Evolutionary conservation across 64 coral and sea anemone genomes (phyloP).

Genomic region (Stylophora pistillata): DNA sequence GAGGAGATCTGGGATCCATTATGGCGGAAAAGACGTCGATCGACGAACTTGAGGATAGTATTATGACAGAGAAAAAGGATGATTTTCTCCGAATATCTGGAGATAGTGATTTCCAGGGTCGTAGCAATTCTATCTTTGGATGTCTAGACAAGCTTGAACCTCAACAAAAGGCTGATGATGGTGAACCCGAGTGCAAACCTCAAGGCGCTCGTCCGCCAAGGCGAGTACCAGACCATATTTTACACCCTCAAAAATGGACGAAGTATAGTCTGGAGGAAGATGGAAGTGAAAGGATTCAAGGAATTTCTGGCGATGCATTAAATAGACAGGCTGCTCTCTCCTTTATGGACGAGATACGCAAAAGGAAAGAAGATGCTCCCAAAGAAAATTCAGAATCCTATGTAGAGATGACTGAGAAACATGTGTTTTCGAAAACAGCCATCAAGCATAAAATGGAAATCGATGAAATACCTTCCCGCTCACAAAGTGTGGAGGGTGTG

Average conservation of each 20-base stretch:
- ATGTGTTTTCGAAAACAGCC: constrained; percentile 52
- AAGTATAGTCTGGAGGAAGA: constrained; percentile 90
- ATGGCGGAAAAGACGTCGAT: neutral
- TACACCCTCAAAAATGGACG: constrained; percentile 88
- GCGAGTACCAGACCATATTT: constrained; percentile 80
- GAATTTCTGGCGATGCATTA: constrained; percentile 57
- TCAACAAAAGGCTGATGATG: constrained; percentile 2
- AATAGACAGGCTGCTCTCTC: constrained; percentile 81
- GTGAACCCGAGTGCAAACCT: neutral
- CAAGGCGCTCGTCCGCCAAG: constrained; percentile 26
- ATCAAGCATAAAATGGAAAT: constrained; percentile 62
- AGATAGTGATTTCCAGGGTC: constrained; percentile 77
- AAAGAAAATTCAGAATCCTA: constrained; percentile 2
- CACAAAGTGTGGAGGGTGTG: constrained; percentile 19
- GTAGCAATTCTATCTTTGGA: constrained; percentile 74
- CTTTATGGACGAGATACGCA: constrained; percentile 81
- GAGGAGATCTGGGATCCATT: constrained; percentile 53
- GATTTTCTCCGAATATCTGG: constrained; percentile 78
- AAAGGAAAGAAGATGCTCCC: constrained; percentile 48
- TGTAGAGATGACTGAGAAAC: constrained; percentile 61
- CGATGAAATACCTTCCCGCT: neutral
- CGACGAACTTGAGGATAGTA: neutral
- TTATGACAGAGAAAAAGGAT: constrained; percentile 60
- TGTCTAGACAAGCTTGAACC: constrained; percentile 84
- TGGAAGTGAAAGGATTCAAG: constrained; percentile 51